Conservation (phyloP, 1,140 invertebrate genomes). For the Tyrophagus putrescentiae region DNA sequence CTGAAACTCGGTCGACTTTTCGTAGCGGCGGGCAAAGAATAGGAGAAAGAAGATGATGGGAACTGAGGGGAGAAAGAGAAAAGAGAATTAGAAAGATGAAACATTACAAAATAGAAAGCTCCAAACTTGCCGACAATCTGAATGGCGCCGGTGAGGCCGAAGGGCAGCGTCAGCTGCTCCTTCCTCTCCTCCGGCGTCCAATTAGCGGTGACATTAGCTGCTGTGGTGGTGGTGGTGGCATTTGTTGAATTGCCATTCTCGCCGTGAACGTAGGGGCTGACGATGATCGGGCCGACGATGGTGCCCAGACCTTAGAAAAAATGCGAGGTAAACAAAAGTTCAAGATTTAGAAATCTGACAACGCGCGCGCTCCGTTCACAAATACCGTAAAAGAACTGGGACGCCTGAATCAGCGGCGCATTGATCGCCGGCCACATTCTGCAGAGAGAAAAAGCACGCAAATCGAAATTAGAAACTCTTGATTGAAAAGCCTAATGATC, state of each 20-base stretch:
- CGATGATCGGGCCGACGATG: not conserved
- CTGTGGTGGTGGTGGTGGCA: not conserved
- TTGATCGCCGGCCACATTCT: constrained; percentile 13
- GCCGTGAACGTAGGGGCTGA: constrained; percentile 7
- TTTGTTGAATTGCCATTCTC: not conserved
- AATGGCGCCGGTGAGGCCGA: not conserved
- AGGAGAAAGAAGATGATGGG: constrained; percentile 1
- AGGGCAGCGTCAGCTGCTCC: not conserved
- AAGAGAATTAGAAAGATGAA: constrained; percentile 3
- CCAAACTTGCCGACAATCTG: not conserved
- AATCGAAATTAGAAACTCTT: too few species aligned
- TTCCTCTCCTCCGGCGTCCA: not conserved
- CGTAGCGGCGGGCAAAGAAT: not conserved
- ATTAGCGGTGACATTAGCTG: not conserved
- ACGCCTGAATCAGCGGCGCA: constrained; percentile 4
- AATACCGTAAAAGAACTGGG: constrained; percentile 15
- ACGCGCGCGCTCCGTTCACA: too few species aligned
- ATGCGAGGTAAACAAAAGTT: too few species aligned
- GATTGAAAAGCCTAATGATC: too few species aligned
- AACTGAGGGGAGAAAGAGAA: not conserved
- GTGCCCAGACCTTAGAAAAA: constrained; percentile 12
- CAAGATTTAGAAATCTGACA: too few species aligned
- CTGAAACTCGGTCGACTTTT: not conserved
- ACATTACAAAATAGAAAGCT: not conserved
- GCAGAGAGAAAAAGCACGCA: too few species aligned